These are phyloP conservation scores for Triplophysa yarkandensis DNA, from an alignment of 2,797 vertebrate genomes.

Conservation along the genomic window DNA sequence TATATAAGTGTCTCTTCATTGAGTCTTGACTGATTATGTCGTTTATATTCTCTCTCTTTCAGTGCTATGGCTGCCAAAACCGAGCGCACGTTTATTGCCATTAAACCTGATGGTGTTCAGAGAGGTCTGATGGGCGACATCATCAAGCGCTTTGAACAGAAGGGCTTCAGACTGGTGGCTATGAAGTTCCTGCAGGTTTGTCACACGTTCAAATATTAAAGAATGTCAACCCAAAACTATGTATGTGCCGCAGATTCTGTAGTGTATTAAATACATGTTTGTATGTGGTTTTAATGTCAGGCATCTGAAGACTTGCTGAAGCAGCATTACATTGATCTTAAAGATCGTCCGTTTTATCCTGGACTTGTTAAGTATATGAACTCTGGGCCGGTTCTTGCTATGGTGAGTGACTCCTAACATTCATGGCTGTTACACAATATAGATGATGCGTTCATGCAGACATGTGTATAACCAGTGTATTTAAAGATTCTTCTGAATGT, in stretches of 20 bases:
- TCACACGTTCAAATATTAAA: no score
- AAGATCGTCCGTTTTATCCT: constrained; percentile 86
- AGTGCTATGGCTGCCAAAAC: constrained; percentile 75
- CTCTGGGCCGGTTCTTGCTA: constrained; percentile 87
- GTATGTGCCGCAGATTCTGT: no score
- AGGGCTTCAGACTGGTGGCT: constrained; percentile 85
- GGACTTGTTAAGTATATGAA: constrained; percentile 90
- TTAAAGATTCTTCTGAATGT: no score
- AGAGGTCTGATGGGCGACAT: constrained; percentile 88
- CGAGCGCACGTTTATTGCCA: constrained; percentile 89
- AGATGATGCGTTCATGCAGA: no score
- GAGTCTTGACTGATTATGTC: no score
- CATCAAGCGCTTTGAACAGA: constrained; percentile 88
- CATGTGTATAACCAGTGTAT: no score
- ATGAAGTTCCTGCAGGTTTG: constrained; percentile 85
- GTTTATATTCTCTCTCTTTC: no score
- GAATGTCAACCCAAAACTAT: no score
- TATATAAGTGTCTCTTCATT: no score
- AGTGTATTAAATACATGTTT: no score
- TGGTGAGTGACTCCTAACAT: no score
- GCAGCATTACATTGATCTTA: constrained; percentile 90
- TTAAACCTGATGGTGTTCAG: constrained; percentile 94
- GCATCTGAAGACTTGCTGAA: constrained; percentile 85
- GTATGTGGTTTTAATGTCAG: constrained; percentile 66
- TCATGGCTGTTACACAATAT: no score